Conservation (phyloP, 2,888 invertebrate species). For the Phymatocera aterrima region DNA sequence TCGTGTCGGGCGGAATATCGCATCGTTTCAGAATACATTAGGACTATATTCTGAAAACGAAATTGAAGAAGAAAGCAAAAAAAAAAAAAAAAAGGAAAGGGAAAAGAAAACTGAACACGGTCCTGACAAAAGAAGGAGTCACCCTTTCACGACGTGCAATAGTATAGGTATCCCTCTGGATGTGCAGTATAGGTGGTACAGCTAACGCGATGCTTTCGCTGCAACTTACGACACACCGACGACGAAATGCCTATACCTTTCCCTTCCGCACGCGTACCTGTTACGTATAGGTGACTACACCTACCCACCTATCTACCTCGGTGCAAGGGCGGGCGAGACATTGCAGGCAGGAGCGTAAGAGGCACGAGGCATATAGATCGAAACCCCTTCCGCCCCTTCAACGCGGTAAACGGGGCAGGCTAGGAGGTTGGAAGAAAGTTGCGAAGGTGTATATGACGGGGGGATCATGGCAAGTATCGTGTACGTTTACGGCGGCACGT, state of each 20-base stretch:
- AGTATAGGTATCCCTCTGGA: neutral
- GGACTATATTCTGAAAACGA: too few relatives aligned
- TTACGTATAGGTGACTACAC: neutral
- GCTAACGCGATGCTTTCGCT: neutral
- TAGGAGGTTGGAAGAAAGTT: slow-evolving; percentile 45
- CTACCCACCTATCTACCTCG: neutral
- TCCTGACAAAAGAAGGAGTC: neutral
- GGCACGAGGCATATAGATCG: slow-evolving; percentile 42
- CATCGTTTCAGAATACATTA: too few relatives aligned
- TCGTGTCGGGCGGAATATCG: too few relatives aligned
- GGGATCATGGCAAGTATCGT: neutral
- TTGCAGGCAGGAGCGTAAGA: slow-evolving; percentile 30
- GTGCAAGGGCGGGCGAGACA: slow-evolving; percentile 29
- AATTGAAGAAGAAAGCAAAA: too few relatives aligned
- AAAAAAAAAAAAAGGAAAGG: too few relatives aligned
- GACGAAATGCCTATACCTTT: neutral
- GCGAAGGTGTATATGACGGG: neutral
- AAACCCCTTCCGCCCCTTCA: slow-evolving; percentile 21
- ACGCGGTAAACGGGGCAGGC: slow-evolving; percentile 19
- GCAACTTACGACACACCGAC: slow-evolving; percentile 4
- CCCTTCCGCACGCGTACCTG: neutral
- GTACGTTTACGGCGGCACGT: too few relatives aligned
- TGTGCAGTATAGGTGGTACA: neutral
- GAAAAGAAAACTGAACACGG: neutral
- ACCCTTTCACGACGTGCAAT: slow-evolving; percentile 14